phyloP scores from a whole-genome alignment of 2,113 vertebrate species.

The Ceyx margarethae region DNA sequence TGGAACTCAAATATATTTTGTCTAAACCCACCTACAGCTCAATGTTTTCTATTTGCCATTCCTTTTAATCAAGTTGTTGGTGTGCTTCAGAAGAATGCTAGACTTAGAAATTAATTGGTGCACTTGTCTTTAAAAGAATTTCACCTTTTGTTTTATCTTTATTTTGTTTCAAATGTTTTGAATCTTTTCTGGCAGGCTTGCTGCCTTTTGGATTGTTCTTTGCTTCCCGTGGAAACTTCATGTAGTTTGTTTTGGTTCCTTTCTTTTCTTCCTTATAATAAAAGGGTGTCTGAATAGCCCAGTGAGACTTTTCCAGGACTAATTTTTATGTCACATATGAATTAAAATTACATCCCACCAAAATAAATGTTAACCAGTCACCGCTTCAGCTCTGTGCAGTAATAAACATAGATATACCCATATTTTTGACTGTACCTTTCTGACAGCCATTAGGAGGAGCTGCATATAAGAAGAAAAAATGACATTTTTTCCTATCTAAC shows the following conservation, averaged over 20 bases:
- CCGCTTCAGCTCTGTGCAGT: not conserved
- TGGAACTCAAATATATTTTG: not conserved
- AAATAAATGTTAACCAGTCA: not conserved
- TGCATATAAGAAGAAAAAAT: not conserved
- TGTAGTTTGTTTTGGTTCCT: not conserved
- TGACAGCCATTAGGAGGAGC: not conserved
- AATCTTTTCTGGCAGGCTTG: constrained; percentile 10
- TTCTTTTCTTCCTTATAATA: not conserved
- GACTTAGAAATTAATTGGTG: not conserved
- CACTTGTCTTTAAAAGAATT: not conserved
- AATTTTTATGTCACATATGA: not conserved
- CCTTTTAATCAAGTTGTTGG: not conserved
- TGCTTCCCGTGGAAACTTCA: constrained; percentile 46
- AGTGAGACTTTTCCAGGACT: not conserved
- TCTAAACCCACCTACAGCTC: not conserved
- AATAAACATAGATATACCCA: not conserved
- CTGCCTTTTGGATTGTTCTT: constrained; percentile 20
- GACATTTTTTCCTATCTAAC: not conserved
- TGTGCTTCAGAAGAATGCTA: not conserved
- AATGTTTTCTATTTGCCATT: not conserved
- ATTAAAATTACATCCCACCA: not conserved
- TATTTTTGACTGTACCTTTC: not conserved
- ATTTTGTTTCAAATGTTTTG: not conserved
- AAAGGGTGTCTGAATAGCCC: not conserved
- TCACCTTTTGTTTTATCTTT: not conserved